Percentiles rank a stretch among this genome's conserved stretches.
These are phyloP conservation scores for Oreochromis mossambicus DNA, from an alignment of 2,797 vertebrate genomes.

Conservation along the genomic window DNA sequence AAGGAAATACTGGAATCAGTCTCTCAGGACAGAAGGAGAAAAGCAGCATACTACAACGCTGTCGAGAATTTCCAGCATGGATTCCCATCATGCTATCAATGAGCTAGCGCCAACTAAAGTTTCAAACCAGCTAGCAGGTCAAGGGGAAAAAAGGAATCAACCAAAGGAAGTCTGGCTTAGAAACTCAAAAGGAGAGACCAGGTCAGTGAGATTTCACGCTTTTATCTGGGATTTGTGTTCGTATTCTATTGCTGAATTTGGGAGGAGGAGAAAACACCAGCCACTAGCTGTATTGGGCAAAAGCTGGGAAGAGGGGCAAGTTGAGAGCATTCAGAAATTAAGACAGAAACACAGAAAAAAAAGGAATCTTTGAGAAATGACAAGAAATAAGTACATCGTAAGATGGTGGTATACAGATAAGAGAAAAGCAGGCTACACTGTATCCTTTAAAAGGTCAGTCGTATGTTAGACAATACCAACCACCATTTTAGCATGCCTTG, in stretches of 20 bases:
- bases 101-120: slow-evolving; percentile 15
- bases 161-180: background rate
- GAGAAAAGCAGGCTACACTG: background rate
- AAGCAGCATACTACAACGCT: slow-evolving; percentile 7
- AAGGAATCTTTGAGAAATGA: background rate
- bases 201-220: slow-evolving; percentile 9
- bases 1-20: background rate
- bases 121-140: slow-evolving; percentile 7
- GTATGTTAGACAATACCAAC: background rate
- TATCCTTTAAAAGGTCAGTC: slow-evolving; percentile 42
- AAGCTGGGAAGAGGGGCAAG: background rate
- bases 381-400: background rate
- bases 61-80: slow-evolving; percentile 23
- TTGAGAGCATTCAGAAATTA: background rate
- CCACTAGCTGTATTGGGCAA: background rate
- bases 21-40: slow-evolving; percentile 27
- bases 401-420: background rate
- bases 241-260: slow-evolving; percentile 1
- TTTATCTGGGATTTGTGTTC: slow-evolving; percentile 15
- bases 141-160: background rate
- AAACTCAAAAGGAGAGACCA: slow-evolving; percentile 8
- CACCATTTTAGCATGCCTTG: background rate
- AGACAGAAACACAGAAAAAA: background rate
- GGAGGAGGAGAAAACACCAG: background rate
- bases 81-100: slow-evolving; percentile 32